phyloP scores from a whole-genome alignment of 1,140 invertebrate species.

The Drosophila auraria region DNA sequence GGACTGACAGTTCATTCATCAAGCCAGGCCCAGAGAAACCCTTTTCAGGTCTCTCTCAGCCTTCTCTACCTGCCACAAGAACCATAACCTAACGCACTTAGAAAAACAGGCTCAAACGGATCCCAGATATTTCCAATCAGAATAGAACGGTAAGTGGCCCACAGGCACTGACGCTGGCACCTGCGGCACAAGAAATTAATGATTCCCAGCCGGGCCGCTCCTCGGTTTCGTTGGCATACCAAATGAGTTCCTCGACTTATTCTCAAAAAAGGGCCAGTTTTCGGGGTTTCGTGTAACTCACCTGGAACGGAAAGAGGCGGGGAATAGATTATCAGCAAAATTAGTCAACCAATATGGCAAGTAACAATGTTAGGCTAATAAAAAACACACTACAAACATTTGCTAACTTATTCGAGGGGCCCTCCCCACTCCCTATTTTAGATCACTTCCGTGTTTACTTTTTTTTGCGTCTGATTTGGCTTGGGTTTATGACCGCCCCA shows the following conservation, averaged over 20 bases:
- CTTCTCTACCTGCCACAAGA: constrained; percentile 38
- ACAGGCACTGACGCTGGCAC: constrained; percentile 7
- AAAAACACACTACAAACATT: constrained; percentile 27
- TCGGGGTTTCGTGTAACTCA: constrained; percentile 25
- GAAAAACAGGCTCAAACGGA: constrained; percentile 20
- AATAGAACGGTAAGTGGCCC: constrained; percentile 50
- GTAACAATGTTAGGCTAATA: constrained; percentile 12
- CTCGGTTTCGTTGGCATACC: constrained; percentile 29
- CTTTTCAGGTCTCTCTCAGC: constrained; percentile 14
- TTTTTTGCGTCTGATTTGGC: constrained; percentile 25
- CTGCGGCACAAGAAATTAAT: constrained; percentile 45
- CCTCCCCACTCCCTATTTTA: constrained; percentile 4
- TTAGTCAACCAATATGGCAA: constrained; percentile 14
- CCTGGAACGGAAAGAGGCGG: constrained; percentile 28
- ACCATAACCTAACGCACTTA: constrained; percentile 63
- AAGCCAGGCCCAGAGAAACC: constrained; percentile 11
- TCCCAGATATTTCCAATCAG: constrained; percentile 46
- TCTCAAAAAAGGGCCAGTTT: constrained; percentile 1
- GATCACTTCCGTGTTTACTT: constrained; percentile 41
- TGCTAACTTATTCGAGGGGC: constrained; percentile 23
- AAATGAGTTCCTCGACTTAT: constrained; percentile 30
- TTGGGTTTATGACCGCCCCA: constrained; percentile 48
- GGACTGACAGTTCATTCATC: constrained; percentile 61
- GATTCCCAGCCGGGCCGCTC: constrained; percentile 24
- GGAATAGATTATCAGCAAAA: constrained; percentile 35